These are phyloP conservation scores for Melipona beecheii DNA, from an alignment of 2,888 invertebrate species.

Conservation along the genomic window DNA sequence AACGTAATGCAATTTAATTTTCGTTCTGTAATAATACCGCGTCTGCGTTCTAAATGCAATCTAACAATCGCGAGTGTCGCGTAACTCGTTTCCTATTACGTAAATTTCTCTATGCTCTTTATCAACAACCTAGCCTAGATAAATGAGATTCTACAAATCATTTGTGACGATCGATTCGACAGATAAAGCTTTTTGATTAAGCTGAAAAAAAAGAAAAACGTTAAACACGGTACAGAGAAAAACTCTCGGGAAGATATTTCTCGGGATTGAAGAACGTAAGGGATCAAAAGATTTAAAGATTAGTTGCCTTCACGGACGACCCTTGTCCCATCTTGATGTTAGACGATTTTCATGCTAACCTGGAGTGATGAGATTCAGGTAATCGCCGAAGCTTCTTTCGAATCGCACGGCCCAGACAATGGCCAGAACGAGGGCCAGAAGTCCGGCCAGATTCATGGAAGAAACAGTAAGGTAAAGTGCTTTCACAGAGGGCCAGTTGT, in stretches of 20 bases:
- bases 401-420: conserved; percentile 59
- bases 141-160: background rate
- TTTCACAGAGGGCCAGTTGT: conserved; percentile 63
- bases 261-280: background rate
- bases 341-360: conserved; percentile 38
- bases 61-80: background rate
- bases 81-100: background rate
- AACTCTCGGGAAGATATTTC: background rate
- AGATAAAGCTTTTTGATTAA: background rate
- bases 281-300: no score
- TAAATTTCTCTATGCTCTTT: background rate
- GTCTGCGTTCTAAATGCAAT: no score
- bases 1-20: no score
- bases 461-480: conserved; percentile 54
- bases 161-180: background rate
- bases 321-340: background rate
- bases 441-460: conserved; percentile 60
- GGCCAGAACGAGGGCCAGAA: conserved; percentile 38
- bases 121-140: background rate
- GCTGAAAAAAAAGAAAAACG: no score
- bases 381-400: conserved; percentile 56
- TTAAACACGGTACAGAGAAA: background rate
- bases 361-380: conserved; percentile 61
- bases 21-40: no score
- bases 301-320: background rate